These are phyloP conservation scores for Thymallus thymallus DNA, from an alignment of 2,113 vertebrate genomes.

Conservation along the genomic window DNA sequence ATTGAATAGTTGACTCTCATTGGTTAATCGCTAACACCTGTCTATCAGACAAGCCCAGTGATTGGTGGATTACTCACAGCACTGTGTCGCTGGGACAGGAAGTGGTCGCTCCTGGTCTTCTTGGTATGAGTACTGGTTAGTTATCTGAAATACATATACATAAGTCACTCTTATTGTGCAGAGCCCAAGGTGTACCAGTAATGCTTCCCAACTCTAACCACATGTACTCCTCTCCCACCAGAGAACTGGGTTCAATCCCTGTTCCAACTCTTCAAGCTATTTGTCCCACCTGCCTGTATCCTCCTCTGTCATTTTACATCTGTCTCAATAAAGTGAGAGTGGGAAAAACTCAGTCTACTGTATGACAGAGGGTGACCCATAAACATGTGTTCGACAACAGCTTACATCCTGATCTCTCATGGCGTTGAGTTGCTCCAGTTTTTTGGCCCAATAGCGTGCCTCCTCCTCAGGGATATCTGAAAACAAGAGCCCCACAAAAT, in stretches of 20 bases:
- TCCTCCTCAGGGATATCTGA: slow-evolving; percentile 97
- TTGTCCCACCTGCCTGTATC: no score
- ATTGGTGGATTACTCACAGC: slow-evolving; percentile 82
- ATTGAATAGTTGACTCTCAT: no score
- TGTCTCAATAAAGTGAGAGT: no score
- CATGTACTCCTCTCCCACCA: no score
- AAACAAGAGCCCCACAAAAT: slow-evolving; percentile 36
- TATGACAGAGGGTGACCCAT: slow-evolving; percentile 17
- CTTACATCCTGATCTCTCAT: slow-evolving; percentile 97
- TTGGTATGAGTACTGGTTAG: slow-evolving; percentile 79
- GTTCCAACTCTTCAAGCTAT: no score
- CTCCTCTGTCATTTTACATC: no score
- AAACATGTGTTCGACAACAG: slow-evolving; percentile 32
- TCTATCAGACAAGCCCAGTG: slow-evolving; percentile 16
- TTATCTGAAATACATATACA: no score
- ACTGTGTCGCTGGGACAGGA: slow-evolving; percentile 85
- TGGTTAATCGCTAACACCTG: no score
- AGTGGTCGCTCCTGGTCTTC: slow-evolving; percentile 90
- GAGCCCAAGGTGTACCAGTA: no score
- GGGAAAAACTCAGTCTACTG: background rate
- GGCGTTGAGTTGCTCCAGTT: slow-evolving; percentile 95
- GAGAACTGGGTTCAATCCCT: no score
- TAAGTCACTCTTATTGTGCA: no score
- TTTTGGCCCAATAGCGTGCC: slow-evolving; percentile 98
- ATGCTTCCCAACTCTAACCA: no score